A percentile compares a stretch with the other conserved stretches of the same genome.
Conservation (phyloP, 2,797 vertebrate genomes). For the Pygocentrus nattereri region DNA sequence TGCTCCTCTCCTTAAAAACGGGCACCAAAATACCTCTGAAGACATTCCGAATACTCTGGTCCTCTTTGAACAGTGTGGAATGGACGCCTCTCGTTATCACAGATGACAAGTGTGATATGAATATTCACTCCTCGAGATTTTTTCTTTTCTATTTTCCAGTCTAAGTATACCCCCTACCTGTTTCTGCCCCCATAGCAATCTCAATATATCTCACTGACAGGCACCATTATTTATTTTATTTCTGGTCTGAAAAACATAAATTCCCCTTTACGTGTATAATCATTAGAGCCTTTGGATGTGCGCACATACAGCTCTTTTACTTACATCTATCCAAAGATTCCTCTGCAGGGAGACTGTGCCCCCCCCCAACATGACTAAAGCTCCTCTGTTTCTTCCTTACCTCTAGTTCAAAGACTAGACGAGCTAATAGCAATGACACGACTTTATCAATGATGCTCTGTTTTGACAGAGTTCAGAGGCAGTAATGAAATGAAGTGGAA, state of each 20-base stretch:
- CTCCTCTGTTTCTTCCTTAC: slow-evolving; percentile 55
- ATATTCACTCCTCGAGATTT: slow-evolving; percentile 35
- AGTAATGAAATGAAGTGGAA: slow-evolving; percentile 67
- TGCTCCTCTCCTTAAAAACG: slow-evolving; percentile 33
- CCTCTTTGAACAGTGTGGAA: slow-evolving; percentile 38
- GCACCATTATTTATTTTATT: slow-evolving; percentile 59
- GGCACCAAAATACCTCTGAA: slow-evolving; percentile 28
- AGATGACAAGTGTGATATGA: slow-evolving; percentile 44
- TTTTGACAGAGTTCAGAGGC: slow-evolving; percentile 64
- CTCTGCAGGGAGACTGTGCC: slow-evolving; percentile 74
- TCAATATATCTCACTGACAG: slow-evolving; percentile 51
- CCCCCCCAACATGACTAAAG: slow-evolving; percentile 71
- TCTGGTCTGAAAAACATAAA: slow-evolving; percentile 72
- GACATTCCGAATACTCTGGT: neutral
- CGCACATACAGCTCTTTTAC: slow-evolving; percentile 68
- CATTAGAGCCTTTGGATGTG: slow-evolving; percentile 70
- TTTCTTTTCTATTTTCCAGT: slow-evolving; percentile 24
- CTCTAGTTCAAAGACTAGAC: slow-evolving; percentile 69
- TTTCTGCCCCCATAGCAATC: slow-evolving; percentile 17
- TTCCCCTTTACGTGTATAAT: slow-evolving; percentile 74
- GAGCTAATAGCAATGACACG: slow-evolving; percentile 73
- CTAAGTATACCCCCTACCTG: neutral
- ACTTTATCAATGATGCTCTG: slow-evolving; percentile 72
- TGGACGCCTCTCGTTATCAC: slow-evolving; percentile 35
- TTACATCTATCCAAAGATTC: slow-evolving; percentile 77